These are phyloP conservation scores for Hepsetus odoe DNA, from an alignment of 2,113 vertebrate species.

Conservation along the genomic window DNA sequence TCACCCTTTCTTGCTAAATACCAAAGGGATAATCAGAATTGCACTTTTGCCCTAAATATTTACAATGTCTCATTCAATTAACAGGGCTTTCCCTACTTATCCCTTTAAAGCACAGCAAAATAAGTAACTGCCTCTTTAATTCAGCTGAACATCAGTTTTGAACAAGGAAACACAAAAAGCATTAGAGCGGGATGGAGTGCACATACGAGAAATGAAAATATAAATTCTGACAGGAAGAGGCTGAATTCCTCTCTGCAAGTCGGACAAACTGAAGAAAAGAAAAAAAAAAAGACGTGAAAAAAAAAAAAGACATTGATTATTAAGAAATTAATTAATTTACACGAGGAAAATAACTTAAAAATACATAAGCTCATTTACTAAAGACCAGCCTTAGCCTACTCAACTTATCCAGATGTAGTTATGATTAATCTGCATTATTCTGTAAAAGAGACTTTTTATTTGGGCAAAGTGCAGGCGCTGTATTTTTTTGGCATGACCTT, in stretches of 20 bases:
- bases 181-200: neutral
- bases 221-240: slow-evolving; percentile 16
- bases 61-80: slow-evolving; percentile 37
- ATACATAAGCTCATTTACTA: slow-evolving; percentile 59
- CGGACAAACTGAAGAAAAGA: neutral
- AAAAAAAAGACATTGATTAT: slow-evolving; percentile 30
- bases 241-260: neutral
- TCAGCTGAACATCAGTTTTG: neutral
- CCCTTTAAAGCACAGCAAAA: slow-evolving; percentile 14
- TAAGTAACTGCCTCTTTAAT: slow-evolving; percentile 21
- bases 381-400: slow-evolving; percentile 57
- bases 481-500: slow-evolving; percentile 42
- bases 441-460: slow-evolving; percentile 17
- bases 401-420: slow-evolving; percentile 6
- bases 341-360: slow-evolving; percentile 21
- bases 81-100: slow-evolving; percentile 11
- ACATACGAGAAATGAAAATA: slow-evolving; percentile 12
- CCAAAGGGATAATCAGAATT: slow-evolving; percentile 37
- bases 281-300: neutral
- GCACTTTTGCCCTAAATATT: slow-evolving; percentile 48
- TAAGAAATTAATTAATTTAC: slow-evolving; percentile 42
- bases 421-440: slow-evolving; percentile 24
- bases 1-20: neutral
- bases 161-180: neutral
- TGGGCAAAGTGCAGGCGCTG: slow-evolving; percentile 27